Conservation (phyloP, 2,888 invertebrate species). For the Monoplex corrugatus region DNA sequence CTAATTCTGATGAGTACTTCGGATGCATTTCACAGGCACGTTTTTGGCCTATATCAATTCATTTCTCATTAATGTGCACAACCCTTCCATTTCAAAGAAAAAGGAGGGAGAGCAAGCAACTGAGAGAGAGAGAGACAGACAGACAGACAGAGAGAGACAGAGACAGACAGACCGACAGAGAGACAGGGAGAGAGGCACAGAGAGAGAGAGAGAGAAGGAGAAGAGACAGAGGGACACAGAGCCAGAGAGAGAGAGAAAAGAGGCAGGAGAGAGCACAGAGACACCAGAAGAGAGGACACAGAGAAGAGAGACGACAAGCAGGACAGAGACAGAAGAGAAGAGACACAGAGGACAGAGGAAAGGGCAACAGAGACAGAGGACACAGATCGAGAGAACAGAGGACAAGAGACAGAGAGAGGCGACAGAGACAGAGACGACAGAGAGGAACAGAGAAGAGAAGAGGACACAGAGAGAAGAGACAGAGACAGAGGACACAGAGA, state of each 20-base stretch:
- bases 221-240: not conserved
- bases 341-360: too few relatives aligned
- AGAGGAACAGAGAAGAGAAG: not conserved
- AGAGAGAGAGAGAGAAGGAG: not conserved
- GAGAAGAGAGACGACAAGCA: too few relatives aligned
- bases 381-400: too few relatives aligned
- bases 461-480: too few relatives aligned
- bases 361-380: too few relatives aligned
- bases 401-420: too few relatives aligned
- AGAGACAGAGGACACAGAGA: not conserved
- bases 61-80: not conserved
- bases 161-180: not conserved
- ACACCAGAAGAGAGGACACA: too few relatives aligned
- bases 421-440: too few relatives aligned
- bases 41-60: not conserved
- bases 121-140: not conserved
- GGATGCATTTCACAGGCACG: not conserved
- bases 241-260: too few relatives aligned
- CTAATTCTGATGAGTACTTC: not conserved
- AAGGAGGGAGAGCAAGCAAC: not conserved
- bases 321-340: too few relatives aligned
- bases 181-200: not conserved
- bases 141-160: not conserved
- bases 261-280: not conserved
- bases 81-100: not conserved